These are phyloP conservation scores for Dysmachus trigonus DNA, from an alignment of 2,888 invertebrate species.

Conservation along the genomic window DNA sequence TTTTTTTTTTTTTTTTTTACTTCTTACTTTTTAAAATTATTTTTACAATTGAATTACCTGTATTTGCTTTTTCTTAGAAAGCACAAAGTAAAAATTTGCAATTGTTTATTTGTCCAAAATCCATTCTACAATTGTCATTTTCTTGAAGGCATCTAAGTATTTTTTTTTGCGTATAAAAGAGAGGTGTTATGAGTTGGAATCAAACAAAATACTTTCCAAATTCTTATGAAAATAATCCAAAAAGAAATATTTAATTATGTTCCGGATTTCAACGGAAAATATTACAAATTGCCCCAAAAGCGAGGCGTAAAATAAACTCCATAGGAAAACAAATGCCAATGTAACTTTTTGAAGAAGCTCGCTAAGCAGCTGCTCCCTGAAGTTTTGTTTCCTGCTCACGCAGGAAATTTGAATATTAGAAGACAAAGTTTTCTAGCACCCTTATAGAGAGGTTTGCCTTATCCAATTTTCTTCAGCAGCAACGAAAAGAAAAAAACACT, in stretches of 20 bases:
- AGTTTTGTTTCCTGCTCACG: background rate
- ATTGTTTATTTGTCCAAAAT: too few relatives aligned
- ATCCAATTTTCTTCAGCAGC: background rate
- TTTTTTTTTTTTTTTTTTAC: too few relatives aligned
- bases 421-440: background rate
- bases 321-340: background rate
- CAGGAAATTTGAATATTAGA: background rate
- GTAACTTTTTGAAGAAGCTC: background rate
- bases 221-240: background rate
- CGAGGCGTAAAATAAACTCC: background rate
- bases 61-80: too few relatives aligned
- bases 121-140: too few relatives aligned
- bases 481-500: background rate
- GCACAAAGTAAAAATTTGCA: too few relatives aligned
- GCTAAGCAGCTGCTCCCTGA: background rate
- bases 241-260: background rate
- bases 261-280: background rate
- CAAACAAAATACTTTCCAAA: background rate
- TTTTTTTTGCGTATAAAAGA: background rate
- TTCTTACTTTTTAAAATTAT: too few relatives aligned
- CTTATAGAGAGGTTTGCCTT: background rate
- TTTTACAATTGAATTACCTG: too few relatives aligned
- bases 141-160: background rate
- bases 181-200: background rate
- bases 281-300: background rate